Evolutionary conservation across 2,113 vertebrate species (phyloP).

Genomic region (Tautogolabrus adspersus): DNA sequence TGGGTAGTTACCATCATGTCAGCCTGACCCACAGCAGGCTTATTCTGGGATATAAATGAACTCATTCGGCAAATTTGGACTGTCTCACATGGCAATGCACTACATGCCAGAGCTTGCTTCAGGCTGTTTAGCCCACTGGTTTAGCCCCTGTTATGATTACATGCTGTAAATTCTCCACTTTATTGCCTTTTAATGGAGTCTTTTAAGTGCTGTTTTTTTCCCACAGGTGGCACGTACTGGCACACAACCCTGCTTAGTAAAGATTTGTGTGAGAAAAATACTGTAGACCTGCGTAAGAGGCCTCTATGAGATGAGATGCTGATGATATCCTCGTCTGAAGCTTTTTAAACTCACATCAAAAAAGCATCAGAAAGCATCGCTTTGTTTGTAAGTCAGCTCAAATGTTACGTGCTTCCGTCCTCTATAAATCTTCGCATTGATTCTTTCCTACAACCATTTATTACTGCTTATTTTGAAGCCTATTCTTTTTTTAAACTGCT

Average conservation of each 20-base stretch:
- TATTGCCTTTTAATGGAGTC: conserved; percentile 9
- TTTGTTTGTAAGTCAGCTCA: conserved; percentile 1
- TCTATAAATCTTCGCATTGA: conserved; percentile 24
- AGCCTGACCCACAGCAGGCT: conserved; percentile 26
- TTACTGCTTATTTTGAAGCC: conserved; percentile 5
- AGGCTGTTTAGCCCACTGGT: background rate
- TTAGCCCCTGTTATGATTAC: conserved; percentile 12
- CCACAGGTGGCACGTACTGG: background rate
- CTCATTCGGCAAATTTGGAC: conserved; percentile 37
- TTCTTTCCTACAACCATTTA: conserved; percentile 1
- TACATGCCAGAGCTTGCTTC: background rate
- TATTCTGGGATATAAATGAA: conserved; percentile 47
- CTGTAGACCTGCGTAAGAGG: background rate
- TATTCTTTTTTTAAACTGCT: background rate
- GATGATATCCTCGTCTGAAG: background rate
- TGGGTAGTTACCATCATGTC: conserved; percentile 37
- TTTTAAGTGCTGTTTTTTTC: conserved; percentile 17
- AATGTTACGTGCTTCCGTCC: background rate
- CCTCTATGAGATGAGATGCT: background rate
- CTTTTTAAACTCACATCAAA: background rate
- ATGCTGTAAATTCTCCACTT: conserved; percentile 9
- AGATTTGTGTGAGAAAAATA: background rate
- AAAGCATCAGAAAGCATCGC: background rate
- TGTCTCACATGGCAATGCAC: conserved; percentile 5
- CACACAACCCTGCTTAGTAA: background rate